A percentile compares a stretch with the other conserved stretches of the same genome.
phyloP scores from a whole-genome alignment of 2,888 invertebrate species.

The Plagodis pulveraria region DNA sequence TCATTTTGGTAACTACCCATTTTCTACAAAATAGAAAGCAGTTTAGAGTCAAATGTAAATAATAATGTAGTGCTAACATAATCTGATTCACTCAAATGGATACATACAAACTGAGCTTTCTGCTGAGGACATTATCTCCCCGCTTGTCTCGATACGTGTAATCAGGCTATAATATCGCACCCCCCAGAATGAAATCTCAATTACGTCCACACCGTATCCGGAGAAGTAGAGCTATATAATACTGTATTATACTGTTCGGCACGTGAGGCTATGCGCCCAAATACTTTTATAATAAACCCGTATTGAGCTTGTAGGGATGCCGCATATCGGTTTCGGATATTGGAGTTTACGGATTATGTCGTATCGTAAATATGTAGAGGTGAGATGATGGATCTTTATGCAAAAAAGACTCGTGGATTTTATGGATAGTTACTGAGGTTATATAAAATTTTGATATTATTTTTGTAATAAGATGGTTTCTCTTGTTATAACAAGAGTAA shows the following conservation, averaged over 20 bases:
- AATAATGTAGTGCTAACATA: no score
- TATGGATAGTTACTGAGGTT: slow-evolving; percentile 10
- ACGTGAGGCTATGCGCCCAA: slow-evolving; percentile 39
- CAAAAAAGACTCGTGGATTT: slow-evolving; percentile 10
- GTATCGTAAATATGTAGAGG: slow-evolving; percentile 22
- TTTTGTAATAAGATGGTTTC: not conserved
- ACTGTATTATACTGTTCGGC: slow-evolving; percentile 34
- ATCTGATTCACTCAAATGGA: no score
- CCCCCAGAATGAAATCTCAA: slow-evolving; percentile 21
- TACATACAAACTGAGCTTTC: no score
- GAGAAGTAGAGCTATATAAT: slow-evolving; percentile 21
- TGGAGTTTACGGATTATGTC: slow-evolving; percentile 30
- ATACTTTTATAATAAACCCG: slow-evolving; percentile 39
- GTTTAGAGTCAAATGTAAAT: no score
- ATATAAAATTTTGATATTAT: not conserved
- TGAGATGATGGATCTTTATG: slow-evolving; percentile 20
- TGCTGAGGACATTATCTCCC: no score
- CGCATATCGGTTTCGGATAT: slow-evolving; percentile 28
- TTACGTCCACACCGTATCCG: slow-evolving; percentile 18
- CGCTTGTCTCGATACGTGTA: no score
- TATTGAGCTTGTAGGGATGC: slow-evolving; percentile 30
- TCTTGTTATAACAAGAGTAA: no score
- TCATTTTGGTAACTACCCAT: not conserved
- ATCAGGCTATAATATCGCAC: not conserved
- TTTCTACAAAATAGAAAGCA: no score